phyloP scores from a whole-genome alignment of 2,888 invertebrate species.

The Caenorhabditis imperialis region DNA sequence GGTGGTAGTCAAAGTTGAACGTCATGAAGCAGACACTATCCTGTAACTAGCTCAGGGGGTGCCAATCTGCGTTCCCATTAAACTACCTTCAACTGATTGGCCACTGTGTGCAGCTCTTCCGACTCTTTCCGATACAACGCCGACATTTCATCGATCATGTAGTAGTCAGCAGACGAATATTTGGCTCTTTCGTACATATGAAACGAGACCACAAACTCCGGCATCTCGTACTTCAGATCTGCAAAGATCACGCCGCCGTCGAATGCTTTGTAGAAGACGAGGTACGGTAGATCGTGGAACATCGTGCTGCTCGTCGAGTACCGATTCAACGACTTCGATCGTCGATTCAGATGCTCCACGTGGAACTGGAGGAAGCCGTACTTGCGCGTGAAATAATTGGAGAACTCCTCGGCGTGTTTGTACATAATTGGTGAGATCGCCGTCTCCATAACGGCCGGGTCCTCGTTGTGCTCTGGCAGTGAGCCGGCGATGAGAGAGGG shows the following conservation, averaged over 20 bases:
- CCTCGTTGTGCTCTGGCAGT: neutral
- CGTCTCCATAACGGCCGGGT: neutral
- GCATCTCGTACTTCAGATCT: conserved; percentile 33
- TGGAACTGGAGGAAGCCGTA: conserved; percentile 26
- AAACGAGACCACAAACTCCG: conserved; percentile 36
- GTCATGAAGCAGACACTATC: conserved; percentile 40
- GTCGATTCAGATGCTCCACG: conserved; percentile 22
- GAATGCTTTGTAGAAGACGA: conserved; percentile 39
- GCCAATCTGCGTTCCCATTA: neutral
- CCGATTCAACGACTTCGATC: conserved; percentile 37
- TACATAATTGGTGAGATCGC: conserved; percentile 28
- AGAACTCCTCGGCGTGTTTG: conserved; percentile 42
- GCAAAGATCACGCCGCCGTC: conserved; percentile 47
- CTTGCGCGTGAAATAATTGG: conserved; percentile 24
- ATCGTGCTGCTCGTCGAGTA: conserved; percentile 20
- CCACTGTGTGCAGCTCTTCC: conserved; percentile 22
- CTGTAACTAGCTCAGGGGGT: conserved; percentile 31
- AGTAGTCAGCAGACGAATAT: conserved; percentile 39
- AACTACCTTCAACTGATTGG: conserved; percentile 17
- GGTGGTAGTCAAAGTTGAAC: conserved; percentile 46
- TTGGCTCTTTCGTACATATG: conserved; percentile 46
- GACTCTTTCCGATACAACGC: conserved; percentile 42
- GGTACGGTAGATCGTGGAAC: conserved; percentile 28
- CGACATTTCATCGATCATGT: conserved; percentile 45
- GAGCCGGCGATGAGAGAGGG: neutral